These are phyloP conservation scores for Andrena marginata DNA, from an alignment of 2,888 invertebrate species.

Conservation along the genomic window DNA sequence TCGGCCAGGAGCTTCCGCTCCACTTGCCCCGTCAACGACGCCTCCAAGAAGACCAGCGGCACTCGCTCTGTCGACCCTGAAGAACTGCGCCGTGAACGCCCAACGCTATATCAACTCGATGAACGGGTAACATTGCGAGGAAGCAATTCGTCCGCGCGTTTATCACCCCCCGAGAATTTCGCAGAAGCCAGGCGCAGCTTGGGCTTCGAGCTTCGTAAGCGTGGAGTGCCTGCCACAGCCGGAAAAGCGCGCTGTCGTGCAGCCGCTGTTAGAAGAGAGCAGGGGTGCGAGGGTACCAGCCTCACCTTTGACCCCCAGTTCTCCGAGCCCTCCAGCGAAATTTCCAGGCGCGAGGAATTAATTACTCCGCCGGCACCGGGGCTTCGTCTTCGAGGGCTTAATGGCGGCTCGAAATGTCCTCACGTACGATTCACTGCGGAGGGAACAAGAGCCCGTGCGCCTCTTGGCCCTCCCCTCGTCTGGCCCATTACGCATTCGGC, in stretches of 20 bases:
- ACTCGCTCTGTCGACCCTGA: no score
- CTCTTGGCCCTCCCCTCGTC: no score
- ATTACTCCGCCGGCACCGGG: constrained; percentile 43
- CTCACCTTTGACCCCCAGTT: constrained; percentile 10
- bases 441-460: constrained; percentile 5
- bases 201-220: not conserved
- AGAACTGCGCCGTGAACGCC: not conserved
- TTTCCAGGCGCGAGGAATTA: constrained; percentile 68
- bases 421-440: constrained; percentile 36
- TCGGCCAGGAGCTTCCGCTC: constrained; percentile 46
- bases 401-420: constrained; percentile 45
- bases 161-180: not conserved
- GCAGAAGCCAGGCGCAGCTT: constrained; percentile 7
- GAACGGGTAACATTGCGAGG: not conserved
- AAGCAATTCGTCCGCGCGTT: constrained; percentile 5
- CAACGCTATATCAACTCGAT: not conserved
- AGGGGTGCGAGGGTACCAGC: not conserved
- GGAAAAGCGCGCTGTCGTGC: constrained; percentile 11
- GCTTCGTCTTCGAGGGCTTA: constrained; percentile 55
- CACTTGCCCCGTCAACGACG: not conserved
- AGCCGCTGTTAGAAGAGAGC: not conserved
- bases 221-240: not conserved
- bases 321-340: constrained; percentile 50
- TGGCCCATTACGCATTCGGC: not conserved
- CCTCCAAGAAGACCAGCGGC: not conserved